Base-by-base conservation (phyloP, 2,888 invertebrate species). In the Melinaea menophilus region DNA sequence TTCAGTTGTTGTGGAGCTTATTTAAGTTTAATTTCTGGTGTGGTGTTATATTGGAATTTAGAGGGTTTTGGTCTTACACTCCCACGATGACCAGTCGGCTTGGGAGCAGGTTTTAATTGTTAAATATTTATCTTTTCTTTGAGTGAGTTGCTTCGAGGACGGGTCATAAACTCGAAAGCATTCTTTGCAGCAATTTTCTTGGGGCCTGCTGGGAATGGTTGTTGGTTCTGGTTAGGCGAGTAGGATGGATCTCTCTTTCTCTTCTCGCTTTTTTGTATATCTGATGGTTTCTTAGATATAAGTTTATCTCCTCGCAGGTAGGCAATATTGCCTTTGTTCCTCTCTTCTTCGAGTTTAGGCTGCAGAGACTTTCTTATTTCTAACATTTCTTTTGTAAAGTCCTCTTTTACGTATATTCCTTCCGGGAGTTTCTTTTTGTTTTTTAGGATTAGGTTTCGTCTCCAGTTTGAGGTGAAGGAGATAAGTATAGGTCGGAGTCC, bases 1-100 rank as follows among this genome's bases (percentile, higher is more conserved):
- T 55, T 55, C 55, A 55, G 55, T 55, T 55, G 55, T 12, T 55
- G 55, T 55, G 55, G 34, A 22, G 55, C 34, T 55, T 55, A 34
- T 35, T 56, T 56, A n/a, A n/a, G 2, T 37, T 37, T 56, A 56
- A 37, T 41, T 41, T 56, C 56, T 56, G 37, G 37, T 41, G 35
- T 37, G 37, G 35, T 56, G 35, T 56, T 56, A 56, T 35, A 13
- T 56, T 56, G 37, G 56, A 35, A 35, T 56, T 37, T 56, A 56
- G 56, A 56, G 56, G 37, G 56, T 56, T 56, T 37, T 37, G 13
- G 56, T 56, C 41, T 56, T n/a, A 37, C 7, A 55, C 56, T 5
- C 63, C 66, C 67, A 61, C 63, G 65, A 60, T 31, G 67, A 67
- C 69, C 65, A 48, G 63, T 62, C 65, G 66, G 60, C 59, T 66